These are phyloP conservation scores for Rhodophaea formosa DNA, from an alignment of 2,888 invertebrate species.

Conservation along the genomic window DNA sequence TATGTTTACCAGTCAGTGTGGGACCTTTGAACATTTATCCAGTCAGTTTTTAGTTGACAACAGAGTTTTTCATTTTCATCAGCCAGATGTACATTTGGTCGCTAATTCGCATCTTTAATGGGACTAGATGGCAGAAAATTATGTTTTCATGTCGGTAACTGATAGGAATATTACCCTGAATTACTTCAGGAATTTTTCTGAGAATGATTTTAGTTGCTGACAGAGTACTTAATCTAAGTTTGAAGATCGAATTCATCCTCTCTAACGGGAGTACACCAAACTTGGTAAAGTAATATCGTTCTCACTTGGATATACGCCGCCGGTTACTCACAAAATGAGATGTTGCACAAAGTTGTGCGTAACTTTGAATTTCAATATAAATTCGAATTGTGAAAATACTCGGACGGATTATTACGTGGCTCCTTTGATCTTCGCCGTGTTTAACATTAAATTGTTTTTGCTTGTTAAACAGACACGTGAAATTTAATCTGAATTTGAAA, in stretches of 20 bases:
- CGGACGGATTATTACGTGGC: not conserved
- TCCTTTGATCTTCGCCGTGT: constrained; percentile 5
- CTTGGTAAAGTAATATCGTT: constrained; percentile 24
- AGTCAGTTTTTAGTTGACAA: too few relatives aligned
- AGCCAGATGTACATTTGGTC: too few relatives aligned
- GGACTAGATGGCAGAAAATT: too few relatives aligned
- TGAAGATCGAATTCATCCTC: not conserved
- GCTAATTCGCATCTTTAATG: too few relatives aligned
- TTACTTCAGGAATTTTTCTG: too few relatives aligned
- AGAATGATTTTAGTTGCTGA: too few relatives aligned
- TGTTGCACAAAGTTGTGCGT: constrained; percentile 6
- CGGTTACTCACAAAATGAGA: constrained; percentile 14
- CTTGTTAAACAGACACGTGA: not conserved
- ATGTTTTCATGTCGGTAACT: too few relatives aligned
- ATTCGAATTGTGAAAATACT: constrained; percentile 9
- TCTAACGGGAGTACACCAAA: not conserved
- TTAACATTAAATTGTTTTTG: not conserved
- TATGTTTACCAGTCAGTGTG: too few relatives aligned
- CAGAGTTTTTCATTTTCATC: too few relatives aligned
- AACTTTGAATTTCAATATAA: constrained; percentile 12
- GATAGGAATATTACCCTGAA: too few relatives aligned
- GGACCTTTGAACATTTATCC: too few relatives aligned
- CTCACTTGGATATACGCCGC: constrained; percentile 11
- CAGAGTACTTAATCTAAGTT: too few relatives aligned
- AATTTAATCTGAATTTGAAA: not conserved